Conservation (phyloP, 2,113 vertebrate species). For the Myotis davidii region DNA sequence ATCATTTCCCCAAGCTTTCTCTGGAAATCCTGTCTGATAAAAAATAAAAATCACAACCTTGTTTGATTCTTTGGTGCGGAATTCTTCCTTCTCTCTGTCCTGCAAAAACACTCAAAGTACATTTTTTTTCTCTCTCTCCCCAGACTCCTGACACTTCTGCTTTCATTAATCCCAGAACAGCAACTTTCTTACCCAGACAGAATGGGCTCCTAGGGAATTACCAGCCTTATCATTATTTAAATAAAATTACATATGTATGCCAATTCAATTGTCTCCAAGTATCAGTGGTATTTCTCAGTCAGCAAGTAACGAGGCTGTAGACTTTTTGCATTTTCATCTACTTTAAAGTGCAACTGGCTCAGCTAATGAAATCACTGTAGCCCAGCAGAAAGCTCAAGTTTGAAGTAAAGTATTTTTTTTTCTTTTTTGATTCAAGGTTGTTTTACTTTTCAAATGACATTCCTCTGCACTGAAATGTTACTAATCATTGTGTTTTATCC, state of each 20-base stretch:
- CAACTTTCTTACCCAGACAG: conserved; percentile 5
- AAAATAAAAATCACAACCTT: neutral
- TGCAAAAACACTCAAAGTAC: neutral
- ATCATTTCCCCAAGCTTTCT: neutral
- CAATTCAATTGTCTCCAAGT: conserved; percentile 59
- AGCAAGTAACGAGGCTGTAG: conserved; percentile 3
- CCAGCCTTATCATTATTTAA: conserved; percentile 47
- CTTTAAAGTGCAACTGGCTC: conserved; percentile 42
- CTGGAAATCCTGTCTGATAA: neutral
- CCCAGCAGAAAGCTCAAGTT: neutral
- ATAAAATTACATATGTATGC: conserved; percentile 54
- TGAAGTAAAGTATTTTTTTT: neutral
- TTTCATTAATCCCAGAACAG: conserved; percentile 48
- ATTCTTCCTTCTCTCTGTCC: neutral
- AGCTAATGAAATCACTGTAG: conserved; percentile 44
- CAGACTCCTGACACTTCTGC: neutral
- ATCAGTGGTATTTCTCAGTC: conserved; percentile 31
- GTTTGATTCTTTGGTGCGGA: neutral
- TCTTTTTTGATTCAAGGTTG: neutral
- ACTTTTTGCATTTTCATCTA: conserved; percentile 55
- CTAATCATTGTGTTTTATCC: neutral
- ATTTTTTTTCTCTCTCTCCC: neutral
- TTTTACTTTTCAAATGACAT: neutral
- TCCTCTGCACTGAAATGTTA: neutral
- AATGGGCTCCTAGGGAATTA: neutral